These are phyloP conservation scores for Zaprionus taronus DNA, from an alignment of 1,140 invertebrate genomes.

Conservation along the genomic window DNA sequence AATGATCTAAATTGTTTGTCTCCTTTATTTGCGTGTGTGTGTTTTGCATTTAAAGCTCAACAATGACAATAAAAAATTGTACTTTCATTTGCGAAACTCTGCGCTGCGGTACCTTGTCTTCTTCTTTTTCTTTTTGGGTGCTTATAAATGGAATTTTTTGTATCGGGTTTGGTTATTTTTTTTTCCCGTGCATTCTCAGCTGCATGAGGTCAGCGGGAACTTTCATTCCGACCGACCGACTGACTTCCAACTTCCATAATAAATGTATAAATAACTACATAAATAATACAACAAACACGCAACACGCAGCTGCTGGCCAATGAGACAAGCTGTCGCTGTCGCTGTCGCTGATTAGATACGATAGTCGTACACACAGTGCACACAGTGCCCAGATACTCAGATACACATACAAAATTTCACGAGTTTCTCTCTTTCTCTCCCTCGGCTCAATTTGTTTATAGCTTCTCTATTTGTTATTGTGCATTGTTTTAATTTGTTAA, in stretches of 20 bases:
- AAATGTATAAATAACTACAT: conserved; percentile 69
- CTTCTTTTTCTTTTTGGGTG: conserved; percentile 42
- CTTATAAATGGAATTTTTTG: conserved; percentile 45
- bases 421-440: conserved; percentile 26
- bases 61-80: conserved; percentile 66
- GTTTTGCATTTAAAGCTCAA: conserved; percentile 59
- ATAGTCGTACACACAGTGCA: conserved; percentile 17
- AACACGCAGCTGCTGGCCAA: conserved; percentile 59
- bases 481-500: conserved; percentile 48
- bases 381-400: not conserved
- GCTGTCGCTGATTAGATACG: conserved; percentile 70
- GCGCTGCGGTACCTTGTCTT: conserved; percentile 13
- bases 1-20: conserved; percentile 61
- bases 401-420: conserved; percentile 28
- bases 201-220: conserved; percentile 68
- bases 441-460: conserved; percentile 40
- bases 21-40: conserved; percentile 30
- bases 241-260: conserved; percentile 56
- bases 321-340: conserved; percentile 62
- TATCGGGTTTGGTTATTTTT: conserved; percentile 4
- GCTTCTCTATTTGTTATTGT: conserved; percentile 39
- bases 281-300: conserved; percentile 59
- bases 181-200: conserved; percentile 38
- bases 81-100: conserved; percentile 66
- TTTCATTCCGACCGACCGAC: conserved; percentile 33